Evolutionary conservation across 2,113 vertebrate species (phyloP), one percentile per base, ranked within the genome.

Genomic region (Pitta sordida): DNA sequence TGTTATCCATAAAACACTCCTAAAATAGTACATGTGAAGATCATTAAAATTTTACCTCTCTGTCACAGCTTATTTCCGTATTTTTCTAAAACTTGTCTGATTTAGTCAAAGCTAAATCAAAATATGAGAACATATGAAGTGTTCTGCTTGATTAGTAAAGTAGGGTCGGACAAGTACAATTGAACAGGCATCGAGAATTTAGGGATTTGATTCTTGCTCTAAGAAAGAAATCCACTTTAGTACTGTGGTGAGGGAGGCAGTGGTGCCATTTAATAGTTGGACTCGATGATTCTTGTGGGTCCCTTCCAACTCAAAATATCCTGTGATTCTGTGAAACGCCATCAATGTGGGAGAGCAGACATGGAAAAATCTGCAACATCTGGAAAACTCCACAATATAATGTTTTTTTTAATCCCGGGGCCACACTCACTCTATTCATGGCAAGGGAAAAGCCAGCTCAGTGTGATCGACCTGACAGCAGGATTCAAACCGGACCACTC

Each of bases 401-500:
- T 3, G 36, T 71, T 39, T 15, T 22, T 70, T 85, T 34, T 18
- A 62, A 29, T 26, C 10, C 11, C 41, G 22, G 30, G n/a, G 5
- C 19, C 37, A 26, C 36, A 36, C 11, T 13, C 14, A n/a, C 2
- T 19, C 15, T n/a, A n/a, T n/a, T n/a, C n/a, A n/a, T n/a, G n/a
- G n/a, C n/a, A n/a, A n/a, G n/a, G n/a, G n/a, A n/a, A 70, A 86
- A 51, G 41, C 16, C 36, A 60, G 10, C 15, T 0, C 2, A 0
- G n/a, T 14, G 12, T 9, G 15, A 18, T 43, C 26, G 23, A 70
- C 9, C 20, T 4, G 4, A 8, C 3, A 20, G 10, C 0, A 0
- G 21, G 8, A 5, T 6, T 77, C 80, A 44, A 52, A 60, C 7
- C 41, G 56, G n/a, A 23, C 37, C 34, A 2, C 2, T 34, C 24